Percentiles rank a stretch among this genome's conserved stretches.
Conservation (phyloP, 2,113 vertebrate genomes). For the Capreolus pygargus region DNA sequence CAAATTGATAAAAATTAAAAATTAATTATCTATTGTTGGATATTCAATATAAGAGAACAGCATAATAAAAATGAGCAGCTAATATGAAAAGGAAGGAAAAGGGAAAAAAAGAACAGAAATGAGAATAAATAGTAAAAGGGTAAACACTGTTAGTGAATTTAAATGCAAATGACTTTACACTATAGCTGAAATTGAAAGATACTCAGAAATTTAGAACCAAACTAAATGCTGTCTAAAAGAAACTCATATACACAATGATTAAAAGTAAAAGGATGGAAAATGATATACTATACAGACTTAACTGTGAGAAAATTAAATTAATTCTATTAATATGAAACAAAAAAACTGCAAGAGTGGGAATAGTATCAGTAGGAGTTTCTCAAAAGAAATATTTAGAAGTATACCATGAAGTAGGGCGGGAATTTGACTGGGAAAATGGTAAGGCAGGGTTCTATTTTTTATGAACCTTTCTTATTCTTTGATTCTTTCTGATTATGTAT, state of each 20-base stretch:
- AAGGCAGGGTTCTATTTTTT: neutral
- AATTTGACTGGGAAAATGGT: neutral
- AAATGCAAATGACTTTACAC: neutral
- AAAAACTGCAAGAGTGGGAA: neutral
- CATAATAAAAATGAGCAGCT: neutral
- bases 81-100: neutral
- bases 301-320: neutral
- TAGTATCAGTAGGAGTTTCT: neutral
- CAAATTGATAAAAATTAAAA: neutral
- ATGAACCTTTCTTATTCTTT: neutral
- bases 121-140: neutral
- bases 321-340: neutral
- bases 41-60: neutral
- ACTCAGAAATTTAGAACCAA: neutral
- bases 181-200: neutral
- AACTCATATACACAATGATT: neutral
- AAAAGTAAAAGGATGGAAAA: neutral
- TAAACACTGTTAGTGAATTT: neutral
- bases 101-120: neutral
- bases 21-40: neutral
- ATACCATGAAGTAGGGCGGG: neutral
- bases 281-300: neutral
- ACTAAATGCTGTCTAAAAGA: neutral
- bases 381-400: neutral
- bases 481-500: neutral